Percentiles rank a stretch among this genome's conserved stretches.
These are phyloP conservation scores for Rhizomys pruinosus DNA, from an alignment of 2,113 vertebrate species.

Conservation along the genomic window DNA sequence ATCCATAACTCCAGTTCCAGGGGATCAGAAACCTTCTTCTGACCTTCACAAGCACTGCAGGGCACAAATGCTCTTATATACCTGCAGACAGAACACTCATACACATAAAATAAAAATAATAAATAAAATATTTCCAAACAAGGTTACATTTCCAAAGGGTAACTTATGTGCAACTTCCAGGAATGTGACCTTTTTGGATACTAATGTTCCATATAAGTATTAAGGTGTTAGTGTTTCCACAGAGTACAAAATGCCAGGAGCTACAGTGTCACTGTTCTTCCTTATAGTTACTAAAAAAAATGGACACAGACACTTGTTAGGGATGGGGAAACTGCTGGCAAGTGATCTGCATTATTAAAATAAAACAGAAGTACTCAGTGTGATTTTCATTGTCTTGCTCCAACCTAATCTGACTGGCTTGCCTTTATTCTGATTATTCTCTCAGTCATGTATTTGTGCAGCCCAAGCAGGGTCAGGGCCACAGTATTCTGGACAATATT, in stretches of 20 bases:
- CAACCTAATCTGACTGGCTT: neutral
- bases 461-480: neutral
- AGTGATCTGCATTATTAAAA: neutral
- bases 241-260: neutral
- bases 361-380: neutral
- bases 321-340: neutral
- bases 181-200: conserved; percentile 10
- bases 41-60: no score
- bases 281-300: neutral
- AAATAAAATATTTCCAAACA: no score
- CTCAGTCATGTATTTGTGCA: conserved; percentile 1
- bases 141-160: neutral
- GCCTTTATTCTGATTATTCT: neutral
- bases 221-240: neutral
- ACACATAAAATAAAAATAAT: no score
- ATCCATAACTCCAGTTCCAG: no score
- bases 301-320: neutral
- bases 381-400: neutral
- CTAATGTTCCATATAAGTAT: neutral
- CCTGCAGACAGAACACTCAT: no score
- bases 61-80: no score
- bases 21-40: no score
- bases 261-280: neutral
- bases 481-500: conserved; percentile 1
- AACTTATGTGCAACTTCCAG: neutral